Evolutionary conservation across 2,888 invertebrate species (phyloP), one percentile per base, ranked within the genome.

Genomic region (Steinernema carpocapsae): DNA sequence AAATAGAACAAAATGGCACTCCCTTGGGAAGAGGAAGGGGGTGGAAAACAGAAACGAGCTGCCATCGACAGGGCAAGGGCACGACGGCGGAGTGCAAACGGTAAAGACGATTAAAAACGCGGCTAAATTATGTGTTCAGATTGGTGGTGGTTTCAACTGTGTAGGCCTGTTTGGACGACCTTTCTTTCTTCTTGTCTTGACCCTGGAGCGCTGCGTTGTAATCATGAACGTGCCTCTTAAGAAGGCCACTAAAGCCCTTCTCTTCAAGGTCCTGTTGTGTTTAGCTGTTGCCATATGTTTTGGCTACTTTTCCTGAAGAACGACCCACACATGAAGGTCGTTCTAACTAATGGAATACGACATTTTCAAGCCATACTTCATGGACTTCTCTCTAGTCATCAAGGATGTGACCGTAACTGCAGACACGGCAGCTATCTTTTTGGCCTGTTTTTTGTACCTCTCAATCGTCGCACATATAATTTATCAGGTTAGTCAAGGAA

Each of bases 91-190:
- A 48, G 17, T 48, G 48, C 48, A 48, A 48, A 48, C 48, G 48
- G 19, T n/a, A n/a, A n/a, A n/a, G n/a, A n/a, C n/a, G n/a, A n/a
- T n/a, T n/a, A n/a, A n/a, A n/a, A n/a, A n/a, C n/a, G n/a, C n/a
- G n/a, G n/a, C n/a, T n/a, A n/a, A n/a, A n/a, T n/a, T n/a, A n/a
- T n/a, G n/a, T n/a, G n/a, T 37, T 32, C 64, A 64, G 64, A 3
- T 64, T n/a, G 64, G 64, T 1, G 64, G 64, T 17, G 64, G 29
- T 32, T 64, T 64, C 32, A 64, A 64, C 64, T 64, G 64, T 29
- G 37, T 64, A 1, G 64, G 29, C 1, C 64, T 64, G 6, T 64
- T 64, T n/a, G 64, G 64, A 1, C 64, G 64, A 1, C 64, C 64
- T 17, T 37, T 64, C 2, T 64, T 64, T n/a, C 22, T 64, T n/a